Conservation (phyloP, 2,797 vertebrate genomes). For the Tragopan temminckii region DNA sequence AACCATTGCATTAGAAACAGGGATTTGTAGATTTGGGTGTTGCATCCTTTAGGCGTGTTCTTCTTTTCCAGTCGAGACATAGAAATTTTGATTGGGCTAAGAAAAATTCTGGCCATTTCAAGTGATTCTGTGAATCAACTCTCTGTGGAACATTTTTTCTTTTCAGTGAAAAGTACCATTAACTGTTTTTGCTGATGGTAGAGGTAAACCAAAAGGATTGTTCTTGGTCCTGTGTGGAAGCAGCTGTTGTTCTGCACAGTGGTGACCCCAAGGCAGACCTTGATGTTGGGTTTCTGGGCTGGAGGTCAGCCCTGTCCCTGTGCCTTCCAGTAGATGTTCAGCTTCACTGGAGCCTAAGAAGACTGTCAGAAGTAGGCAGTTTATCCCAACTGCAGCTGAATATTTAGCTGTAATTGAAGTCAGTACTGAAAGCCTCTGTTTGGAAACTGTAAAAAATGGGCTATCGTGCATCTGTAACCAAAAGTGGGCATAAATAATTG, state of each 20-base stretch:
- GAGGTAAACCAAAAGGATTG: neutral
- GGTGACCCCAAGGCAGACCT: neutral
- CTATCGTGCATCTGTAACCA: neutral
- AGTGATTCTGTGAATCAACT: neutral
- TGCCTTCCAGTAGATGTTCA: neutral
- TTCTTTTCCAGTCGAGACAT: neutral
- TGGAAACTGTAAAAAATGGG: neutral
- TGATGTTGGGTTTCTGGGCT: neutral
- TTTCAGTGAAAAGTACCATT: neutral
- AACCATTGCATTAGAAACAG: neutral
- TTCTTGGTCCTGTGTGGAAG: neutral
- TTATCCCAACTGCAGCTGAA: neutral
- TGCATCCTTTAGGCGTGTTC: neutral
- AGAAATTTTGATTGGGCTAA: neutral
- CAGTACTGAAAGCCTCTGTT: neutral
- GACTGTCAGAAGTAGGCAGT: neutral
- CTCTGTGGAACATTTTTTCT: neutral
- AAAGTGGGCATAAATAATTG: constrained; percentile 42
- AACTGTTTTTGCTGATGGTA: neutral
- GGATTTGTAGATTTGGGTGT: neutral
- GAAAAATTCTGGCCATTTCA: neutral
- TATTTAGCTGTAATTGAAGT: constrained; percentile 27
- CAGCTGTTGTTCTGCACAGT: neutral
- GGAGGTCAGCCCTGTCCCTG: neutral
- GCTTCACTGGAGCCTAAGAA: neutral